phyloP scores from a whole-genome alignment of 2,113 vertebrate species.

The Mormoops blainvillei region DNA sequence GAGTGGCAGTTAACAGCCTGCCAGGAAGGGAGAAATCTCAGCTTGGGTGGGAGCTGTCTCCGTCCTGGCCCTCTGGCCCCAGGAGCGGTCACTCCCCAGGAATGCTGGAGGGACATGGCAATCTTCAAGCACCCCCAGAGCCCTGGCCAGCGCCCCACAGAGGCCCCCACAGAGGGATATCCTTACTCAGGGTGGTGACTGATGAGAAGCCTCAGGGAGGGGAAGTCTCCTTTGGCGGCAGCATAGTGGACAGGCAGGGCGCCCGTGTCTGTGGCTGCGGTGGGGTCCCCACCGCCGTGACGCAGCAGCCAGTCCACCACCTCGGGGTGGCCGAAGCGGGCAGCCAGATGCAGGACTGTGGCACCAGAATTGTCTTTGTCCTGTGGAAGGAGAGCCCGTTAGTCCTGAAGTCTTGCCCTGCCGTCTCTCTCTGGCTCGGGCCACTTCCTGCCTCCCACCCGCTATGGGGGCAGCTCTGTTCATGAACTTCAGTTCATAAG shows the following conservation, averaged over 20 bases:
- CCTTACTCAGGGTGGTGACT: constrained; percentile 91
- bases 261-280: constrained; percentile 88
- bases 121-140: no score
- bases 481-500: neutral
- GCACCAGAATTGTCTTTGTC: constrained; percentile 94
- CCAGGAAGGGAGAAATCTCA: neutral
- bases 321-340: constrained; percentile 95
- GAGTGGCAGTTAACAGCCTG: neutral
- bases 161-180: neutral
- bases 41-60: neutral
- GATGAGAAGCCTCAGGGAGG: constrained; percentile 90
- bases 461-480: rapidly evolving
- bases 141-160: neutral
- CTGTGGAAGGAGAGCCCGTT: constrained; percentile 71
- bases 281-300: constrained; percentile 87
- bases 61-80: neutral
- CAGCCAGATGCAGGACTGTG: constrained; percentile 94
- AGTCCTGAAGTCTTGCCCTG: neutral
- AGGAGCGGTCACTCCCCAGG: neutral
- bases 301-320: constrained; percentile 93
- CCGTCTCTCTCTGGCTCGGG: neutral
- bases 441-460: neutral
- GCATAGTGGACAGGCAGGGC: constrained; percentile 95
- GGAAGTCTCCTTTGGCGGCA: constrained; percentile 96
- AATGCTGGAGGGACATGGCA: neutral